A percentile compares a stretch with the other conserved stretches of the same genome.
Evolutionary conservation across 2,797 vertebrate species (phyloP).

Genomic region (Margarornis squamiger): DNA sequence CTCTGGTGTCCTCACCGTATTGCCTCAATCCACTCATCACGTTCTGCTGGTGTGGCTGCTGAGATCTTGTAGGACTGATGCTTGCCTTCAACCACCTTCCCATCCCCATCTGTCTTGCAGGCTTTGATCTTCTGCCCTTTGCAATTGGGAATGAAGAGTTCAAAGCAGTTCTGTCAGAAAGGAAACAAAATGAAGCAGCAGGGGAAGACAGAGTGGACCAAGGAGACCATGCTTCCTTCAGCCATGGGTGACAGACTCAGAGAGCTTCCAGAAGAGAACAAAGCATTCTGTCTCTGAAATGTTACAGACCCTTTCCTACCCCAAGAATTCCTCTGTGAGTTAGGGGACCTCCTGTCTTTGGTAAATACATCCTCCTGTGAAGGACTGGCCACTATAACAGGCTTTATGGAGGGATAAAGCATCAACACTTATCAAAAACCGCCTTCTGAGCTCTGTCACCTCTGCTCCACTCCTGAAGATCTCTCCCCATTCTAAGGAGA

Average conservation of each 20-base stretch:
- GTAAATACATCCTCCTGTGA: not conserved
- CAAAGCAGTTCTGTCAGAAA: conserved; percentile 87
- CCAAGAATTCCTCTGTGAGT: not conserved
- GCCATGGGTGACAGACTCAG: not conserved
- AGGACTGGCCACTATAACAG: not conserved
- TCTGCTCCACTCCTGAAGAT: not conserved
- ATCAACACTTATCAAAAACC: not conserved
- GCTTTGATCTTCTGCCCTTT: conserved; percentile 94
- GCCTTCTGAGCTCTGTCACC: not conserved
- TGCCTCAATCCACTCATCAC: conserved; percentile 92
- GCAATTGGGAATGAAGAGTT: conserved; percentile 89
- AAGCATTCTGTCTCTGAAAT: not conserved
- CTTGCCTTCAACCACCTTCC: conserved; percentile 93
- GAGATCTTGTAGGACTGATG: conserved; percentile 95
- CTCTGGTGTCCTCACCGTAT: conserved; percentile 80
- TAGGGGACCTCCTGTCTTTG: not conserved
- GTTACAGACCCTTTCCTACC: not conserved
- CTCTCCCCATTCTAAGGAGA: not conserved
- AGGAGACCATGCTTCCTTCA: not conserved
- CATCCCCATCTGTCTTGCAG: conserved; percentile 92
- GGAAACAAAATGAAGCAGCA: not conserved
- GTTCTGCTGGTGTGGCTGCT: conserved; percentile 84
- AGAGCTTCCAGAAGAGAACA: not conserved
- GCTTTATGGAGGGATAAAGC: not conserved
- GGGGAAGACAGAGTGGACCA: not conserved